Evolutionary conservation across 2,888 invertebrate species (phyloP), one percentile per base, ranked within the genome.

Genomic region (Campopleginae sp.): DNA sequence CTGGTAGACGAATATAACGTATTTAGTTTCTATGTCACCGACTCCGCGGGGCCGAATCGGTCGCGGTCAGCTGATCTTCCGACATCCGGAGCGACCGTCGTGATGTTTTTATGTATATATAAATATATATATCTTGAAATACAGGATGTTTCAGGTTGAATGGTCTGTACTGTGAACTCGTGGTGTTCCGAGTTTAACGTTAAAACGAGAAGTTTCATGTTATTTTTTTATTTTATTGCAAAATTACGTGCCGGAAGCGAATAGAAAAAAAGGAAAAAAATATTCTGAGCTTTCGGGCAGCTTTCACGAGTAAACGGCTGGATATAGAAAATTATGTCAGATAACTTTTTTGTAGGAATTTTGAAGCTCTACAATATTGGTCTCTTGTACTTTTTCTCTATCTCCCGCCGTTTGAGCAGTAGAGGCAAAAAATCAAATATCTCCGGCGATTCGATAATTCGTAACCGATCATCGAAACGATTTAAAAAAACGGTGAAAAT

Each of bases 11-110:
- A 82, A 77, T 71, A 80, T 76, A 46, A 66, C 76, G 54, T 42
- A 54, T 27, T 68, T 46, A 65, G 70, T 90, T 89, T 90, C 89
- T 87, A 88, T 90, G 89, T 89, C 89, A 90, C 83, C 87, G 87
- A 86, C 75, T 79, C 84, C 85, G 87, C 83, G 86, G 63, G 86
- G 86, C 86, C 86, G 84, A 76, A 84, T 87, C 88, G 86, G 89
- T 89, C 86, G 85, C 88, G 88, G 88, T 88, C 78, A 87, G 87
- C 87, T 86, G 86, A 76, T 85, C 84, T 82, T 81, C 71, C 63
- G 79, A 83, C 87, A 84, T 86, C 88, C 88, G 88, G 87, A 85
- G 84, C 72, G 66, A 87, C 83, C 82, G 81, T 82, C 78, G 84
- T 44, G 48, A 17, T 48, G 31, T 46, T 23, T 76, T 8, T 51